phyloP scores from a whole-genome alignment of 2,888 invertebrate genomes.

The Megastigmus dorsalis region DNA sequence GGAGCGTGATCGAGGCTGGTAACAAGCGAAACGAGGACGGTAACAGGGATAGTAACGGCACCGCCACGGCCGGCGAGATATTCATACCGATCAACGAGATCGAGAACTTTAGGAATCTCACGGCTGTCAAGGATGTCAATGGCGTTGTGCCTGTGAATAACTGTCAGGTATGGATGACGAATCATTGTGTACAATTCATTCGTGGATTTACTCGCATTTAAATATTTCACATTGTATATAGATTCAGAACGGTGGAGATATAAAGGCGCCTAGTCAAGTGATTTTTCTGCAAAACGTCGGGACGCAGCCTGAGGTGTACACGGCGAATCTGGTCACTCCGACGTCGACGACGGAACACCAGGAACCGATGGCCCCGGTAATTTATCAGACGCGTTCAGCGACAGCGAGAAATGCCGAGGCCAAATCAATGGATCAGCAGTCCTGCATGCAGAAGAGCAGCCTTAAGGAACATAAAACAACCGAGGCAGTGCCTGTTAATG shows the following conservation, averaged over 20 bases:
- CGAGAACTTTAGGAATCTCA: constrained; percentile 39
- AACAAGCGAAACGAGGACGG: background rate
- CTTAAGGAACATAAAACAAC: no score
- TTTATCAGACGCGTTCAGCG: background rate
- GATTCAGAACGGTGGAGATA: no score
- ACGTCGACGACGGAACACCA: background rate
- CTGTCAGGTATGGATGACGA: constrained; percentile 42
- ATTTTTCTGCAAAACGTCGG: constrained; percentile 53
- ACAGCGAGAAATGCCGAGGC: background rate
- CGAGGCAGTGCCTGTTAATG: no score
- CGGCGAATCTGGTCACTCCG: constrained; percentile 37
- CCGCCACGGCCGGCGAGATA: constrained; percentile 7
- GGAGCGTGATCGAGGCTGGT: constrained; percentile 56
- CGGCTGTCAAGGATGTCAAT: constrained; percentile 20
- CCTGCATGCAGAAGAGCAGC: no score
- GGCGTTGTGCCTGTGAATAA: background rate
- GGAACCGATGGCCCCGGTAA: background rate
- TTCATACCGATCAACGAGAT: constrained; percentile 52
- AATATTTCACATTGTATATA: background rate
- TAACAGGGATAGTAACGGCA: no score
- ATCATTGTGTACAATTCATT: no score
- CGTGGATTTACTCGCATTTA: background rate
- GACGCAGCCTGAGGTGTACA: constrained; percentile 42
- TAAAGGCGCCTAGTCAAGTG: constrained; percentile 44
- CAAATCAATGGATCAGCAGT: no score